A percentile compares a stretch with the other conserved stretches of the same genome.
Conservation (phyloP, 2,888 invertebrate species). For the Myopa tessellatipennis region DNA sequence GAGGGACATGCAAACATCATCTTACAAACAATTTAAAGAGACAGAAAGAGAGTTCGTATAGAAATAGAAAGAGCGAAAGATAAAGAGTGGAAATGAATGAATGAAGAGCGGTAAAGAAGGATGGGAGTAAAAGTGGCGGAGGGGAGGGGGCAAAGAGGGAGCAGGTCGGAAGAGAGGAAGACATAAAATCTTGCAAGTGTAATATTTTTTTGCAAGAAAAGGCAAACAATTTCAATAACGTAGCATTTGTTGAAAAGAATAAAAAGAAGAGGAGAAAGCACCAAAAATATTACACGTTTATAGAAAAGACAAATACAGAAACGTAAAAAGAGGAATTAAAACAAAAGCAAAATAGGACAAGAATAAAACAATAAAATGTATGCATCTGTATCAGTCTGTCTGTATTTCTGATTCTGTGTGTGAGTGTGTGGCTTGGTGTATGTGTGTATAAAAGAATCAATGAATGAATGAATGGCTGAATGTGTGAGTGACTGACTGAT, state of each 20-base stretch:
- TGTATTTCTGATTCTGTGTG: not conserved
- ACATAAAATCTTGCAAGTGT: slow-evolving; percentile 41
- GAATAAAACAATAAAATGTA: not conserved
- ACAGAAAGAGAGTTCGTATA: not conserved
- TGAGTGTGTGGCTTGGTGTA: too few species aligned
- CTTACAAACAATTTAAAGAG: slow-evolving; percentile 5
- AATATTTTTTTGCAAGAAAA: slow-evolving; percentile 31
- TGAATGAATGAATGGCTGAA: not conserved
- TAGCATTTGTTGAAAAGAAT: not conserved
- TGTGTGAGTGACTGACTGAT: not conserved
- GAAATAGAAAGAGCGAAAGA: not conserved
- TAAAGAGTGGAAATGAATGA: not conserved
- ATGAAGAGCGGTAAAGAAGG: not conserved
- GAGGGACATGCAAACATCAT: not conserved
- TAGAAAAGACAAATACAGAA: slow-evolving; percentile 20
- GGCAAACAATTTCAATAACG: slow-evolving; percentile 3
- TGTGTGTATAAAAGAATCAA: not conserved
- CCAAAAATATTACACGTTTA: slow-evolving; percentile 24
- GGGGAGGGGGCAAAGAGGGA: not conserved
- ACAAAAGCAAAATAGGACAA: not conserved
- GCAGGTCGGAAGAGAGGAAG: not conserved
- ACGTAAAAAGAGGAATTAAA: not conserved
- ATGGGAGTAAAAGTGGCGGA: too few species aligned
- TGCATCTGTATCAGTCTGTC: not conserved
- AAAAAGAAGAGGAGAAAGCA: not conserved